phyloP scores from a whole-genome alignment of 2,797 vertebrate species.

The Mormyrus hasselquistii region DNA sequence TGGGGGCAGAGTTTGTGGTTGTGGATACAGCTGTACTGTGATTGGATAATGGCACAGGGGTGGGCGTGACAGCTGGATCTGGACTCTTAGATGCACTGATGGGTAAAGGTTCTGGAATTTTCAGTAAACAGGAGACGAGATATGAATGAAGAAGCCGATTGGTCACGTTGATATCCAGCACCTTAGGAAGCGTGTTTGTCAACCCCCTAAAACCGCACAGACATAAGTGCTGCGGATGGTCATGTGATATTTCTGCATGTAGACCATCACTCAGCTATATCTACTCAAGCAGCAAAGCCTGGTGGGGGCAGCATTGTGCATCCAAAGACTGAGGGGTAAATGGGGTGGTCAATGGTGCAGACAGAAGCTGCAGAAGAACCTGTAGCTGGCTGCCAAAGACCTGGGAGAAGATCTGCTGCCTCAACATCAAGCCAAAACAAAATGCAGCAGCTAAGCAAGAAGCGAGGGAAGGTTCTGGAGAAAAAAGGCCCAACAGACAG shows the following conservation, averaged over 20 bases:
- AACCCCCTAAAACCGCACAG: background rate
- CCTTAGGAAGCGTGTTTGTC: background rate
- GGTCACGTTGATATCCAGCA: background rate
- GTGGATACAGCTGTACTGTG: background rate
- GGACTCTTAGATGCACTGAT: background rate
- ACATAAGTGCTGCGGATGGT: background rate
- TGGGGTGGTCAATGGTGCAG: background rate
- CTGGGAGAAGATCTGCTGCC: background rate
- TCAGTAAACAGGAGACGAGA: background rate
- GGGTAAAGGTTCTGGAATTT: background rate
- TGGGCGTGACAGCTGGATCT: background rate
- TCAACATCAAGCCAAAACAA: background rate
- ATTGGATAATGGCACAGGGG: background rate
- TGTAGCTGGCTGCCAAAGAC: background rate
- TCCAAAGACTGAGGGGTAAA: background rate
- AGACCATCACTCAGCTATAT: background rate
- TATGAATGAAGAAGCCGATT: background rate
- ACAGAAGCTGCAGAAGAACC: background rate
- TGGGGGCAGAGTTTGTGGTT: background rate
- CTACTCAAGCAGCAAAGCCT: background rate
- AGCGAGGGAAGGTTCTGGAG: background rate
- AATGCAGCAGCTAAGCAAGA: background rate
- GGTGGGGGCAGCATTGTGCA: background rate
- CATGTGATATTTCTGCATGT: background rate
- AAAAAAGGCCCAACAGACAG: background rate